phyloP scores from a whole-genome alignment of 1,140 invertebrate species.

The Onthophagus taurus region DNA sequence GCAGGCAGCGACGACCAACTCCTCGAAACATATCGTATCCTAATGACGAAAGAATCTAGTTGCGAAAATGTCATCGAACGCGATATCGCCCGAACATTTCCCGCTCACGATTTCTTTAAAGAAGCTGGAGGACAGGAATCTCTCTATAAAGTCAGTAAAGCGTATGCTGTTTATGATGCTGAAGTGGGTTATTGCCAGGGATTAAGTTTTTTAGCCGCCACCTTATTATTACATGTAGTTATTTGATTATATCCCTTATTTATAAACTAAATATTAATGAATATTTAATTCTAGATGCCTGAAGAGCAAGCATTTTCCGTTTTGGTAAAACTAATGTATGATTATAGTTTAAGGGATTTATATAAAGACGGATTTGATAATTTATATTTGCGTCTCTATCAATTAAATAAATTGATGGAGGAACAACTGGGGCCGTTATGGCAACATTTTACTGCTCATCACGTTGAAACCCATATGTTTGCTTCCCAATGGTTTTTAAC shows the following conservation, averaged over 20 bases:
- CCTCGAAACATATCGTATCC: constrained; percentile 83
- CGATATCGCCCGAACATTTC: constrained; percentile 97
- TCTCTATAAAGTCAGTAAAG: constrained; percentile 90
- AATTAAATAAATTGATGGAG: constrained; percentile 92
- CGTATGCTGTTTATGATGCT: constrained; percentile 93
- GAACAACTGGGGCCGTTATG: constrained; percentile 86
- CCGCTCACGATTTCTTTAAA: constrained; percentile 96
- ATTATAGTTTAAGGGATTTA: constrained; percentile 86
- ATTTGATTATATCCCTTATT: constrained; percentile 5
- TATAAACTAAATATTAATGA: constrained; percentile 11
- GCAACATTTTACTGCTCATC: constrained; percentile 82
- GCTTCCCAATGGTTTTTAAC: constrained; percentile 99
- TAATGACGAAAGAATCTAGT: constrained; percentile 87
- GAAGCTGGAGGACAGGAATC: constrained; percentile 92
- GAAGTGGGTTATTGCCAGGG: constrained; percentile 99
- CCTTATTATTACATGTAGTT: constrained; percentile 88
- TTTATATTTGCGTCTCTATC: constrained; percentile 90
- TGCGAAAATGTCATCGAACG: constrained; percentile 89
- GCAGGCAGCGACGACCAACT: constrained; percentile 75
- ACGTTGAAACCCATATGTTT: constrained; percentile 98
- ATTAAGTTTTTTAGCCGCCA: constrained; percentile 92
- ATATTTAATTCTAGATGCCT: constrained; percentile 73
- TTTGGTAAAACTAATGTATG: constrained; percentile 93
- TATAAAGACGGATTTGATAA: constrained; percentile 96
- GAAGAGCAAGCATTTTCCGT: constrained; percentile 99